Conservation (phyloP, 2,797 vertebrate genomes). For the Myotis findleyi region DNA sequence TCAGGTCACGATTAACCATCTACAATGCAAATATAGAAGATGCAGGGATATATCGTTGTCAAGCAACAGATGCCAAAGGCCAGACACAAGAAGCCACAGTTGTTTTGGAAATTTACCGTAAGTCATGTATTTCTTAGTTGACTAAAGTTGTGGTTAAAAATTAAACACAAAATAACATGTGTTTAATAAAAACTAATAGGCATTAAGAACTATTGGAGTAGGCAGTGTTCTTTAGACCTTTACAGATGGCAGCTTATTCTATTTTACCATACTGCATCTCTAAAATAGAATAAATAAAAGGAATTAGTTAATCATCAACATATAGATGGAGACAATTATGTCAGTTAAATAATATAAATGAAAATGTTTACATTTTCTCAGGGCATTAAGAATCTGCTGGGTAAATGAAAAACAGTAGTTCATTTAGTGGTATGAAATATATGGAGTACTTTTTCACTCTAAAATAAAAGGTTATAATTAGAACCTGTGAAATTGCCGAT, state of each 20-base stretch:
- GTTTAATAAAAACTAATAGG: background rate
- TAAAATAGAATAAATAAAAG: background rate
- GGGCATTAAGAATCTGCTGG: background rate
- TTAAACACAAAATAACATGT: background rate
- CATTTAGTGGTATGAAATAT: background rate
- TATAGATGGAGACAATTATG: background rate
- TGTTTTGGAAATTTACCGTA: slow-evolving; percentile 98
- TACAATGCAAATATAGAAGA: slow-evolving; percentile 98
- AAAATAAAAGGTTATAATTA: background rate
- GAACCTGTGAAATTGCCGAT: background rate
- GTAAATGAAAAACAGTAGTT: background rate
- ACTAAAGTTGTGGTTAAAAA: background rate
- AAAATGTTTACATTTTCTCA: background rate
- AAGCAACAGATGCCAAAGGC: slow-evolving; percentile 93
- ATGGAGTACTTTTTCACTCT: background rate
- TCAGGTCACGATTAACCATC: slow-evolving; percentile 95
- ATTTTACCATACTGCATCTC: background rate
- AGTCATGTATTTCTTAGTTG: slow-evolving; percentile 82
- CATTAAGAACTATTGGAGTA: background rate
- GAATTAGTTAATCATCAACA: background rate
- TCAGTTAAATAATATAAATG: background rate
- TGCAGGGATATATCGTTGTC: slow-evolving; percentile 98
- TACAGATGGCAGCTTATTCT: background rate
- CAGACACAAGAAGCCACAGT: slow-evolving; percentile 96
- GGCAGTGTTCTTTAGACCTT: background rate